A percentile compares a stretch with the other conserved stretches of the same genome.
phyloP scores from a whole-genome alignment of 2,113 vertebrate species.

The Zosterops pallidus region DNA sequence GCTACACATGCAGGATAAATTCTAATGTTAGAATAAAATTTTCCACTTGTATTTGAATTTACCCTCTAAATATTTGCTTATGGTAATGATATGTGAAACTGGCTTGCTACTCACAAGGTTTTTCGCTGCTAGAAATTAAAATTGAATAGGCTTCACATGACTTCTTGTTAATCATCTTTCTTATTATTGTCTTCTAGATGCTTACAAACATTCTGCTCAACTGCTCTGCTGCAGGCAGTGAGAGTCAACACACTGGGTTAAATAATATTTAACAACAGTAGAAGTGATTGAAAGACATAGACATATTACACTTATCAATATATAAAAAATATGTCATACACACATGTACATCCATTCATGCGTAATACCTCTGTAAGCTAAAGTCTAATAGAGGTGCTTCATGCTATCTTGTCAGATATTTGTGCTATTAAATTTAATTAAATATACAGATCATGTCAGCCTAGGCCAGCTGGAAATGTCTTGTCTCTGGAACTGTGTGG shows the following conservation, averaged over 20 bases:
- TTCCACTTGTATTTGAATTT: background rate
- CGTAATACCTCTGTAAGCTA: background rate
- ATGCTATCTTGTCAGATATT: background rate
- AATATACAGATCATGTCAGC: background rate
- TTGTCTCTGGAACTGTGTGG: background rate
- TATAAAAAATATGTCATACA: background rate
- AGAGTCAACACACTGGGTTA: background rate
- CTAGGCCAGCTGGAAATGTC: background rate
- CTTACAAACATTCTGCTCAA: background rate
- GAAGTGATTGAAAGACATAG: background rate
- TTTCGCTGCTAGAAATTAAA: background rate
- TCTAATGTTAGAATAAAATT: background rate
- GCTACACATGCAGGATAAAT: background rate
- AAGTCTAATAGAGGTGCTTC: background rate
- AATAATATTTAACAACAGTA: background rate
- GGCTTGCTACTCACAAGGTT: background rate
- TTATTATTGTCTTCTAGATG: background rate
- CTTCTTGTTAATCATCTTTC: background rate
- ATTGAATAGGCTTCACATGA: background rate
- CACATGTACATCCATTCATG: rapidly evolving
- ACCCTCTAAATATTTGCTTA: background rate
- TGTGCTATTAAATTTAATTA: background rate
- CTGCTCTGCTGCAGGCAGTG: background rate
- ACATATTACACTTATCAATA: background rate
- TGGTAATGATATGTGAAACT: background rate